Evolutionary conservation across 2,113 vertebrate genomes (phyloP).

Genomic region (Antennarius striatus): DNA sequence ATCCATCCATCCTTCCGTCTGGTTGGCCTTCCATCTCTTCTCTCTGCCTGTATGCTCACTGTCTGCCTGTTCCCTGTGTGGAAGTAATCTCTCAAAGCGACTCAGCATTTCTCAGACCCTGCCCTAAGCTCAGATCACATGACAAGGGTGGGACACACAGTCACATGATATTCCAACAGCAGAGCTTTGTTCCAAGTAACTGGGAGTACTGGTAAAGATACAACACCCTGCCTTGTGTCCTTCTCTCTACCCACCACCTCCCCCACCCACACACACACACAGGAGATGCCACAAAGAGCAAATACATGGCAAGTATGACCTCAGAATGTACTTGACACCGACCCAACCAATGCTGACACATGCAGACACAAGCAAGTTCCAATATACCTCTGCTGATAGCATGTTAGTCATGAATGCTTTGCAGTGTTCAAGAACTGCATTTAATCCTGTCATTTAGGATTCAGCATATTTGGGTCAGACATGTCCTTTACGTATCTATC

Average conservation of each 20-base stretch:
- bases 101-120: slow-evolving; percentile 73
- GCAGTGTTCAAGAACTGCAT: not conserved
- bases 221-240: slow-evolving; percentile 75
- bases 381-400: not conserved
- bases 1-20: slow-evolving; percentile 18
- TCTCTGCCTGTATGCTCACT: slow-evolving; percentile 14
- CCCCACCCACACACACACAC: slow-evolving; percentile 11
- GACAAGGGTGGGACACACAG: slow-evolving; percentile 64
- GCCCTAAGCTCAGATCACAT: slow-evolving; percentile 77
- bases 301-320: slow-evolving; percentile 33
- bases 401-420: not conserved
- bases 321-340: slow-evolving; percentile 35
- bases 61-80: slow-evolving; percentile 40
- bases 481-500: too few relatives aligned
- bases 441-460: not conserved
- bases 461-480: too few relatives aligned
- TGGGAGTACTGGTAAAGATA: slow-evolving; percentile 61
- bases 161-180: slow-evolving; percentile 79
- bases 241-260: slow-evolving; percentile 15
- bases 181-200: slow-evolving; percentile 75
- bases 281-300: slow-evolving; percentile 26
- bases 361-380: not conserved
- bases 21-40: not conserved
- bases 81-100: slow-evolving; percentile 66
- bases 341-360: not conserved